Conservation (phyloP, 2,113 vertebrate genomes). For the Chionodraco myersi region DNA sequence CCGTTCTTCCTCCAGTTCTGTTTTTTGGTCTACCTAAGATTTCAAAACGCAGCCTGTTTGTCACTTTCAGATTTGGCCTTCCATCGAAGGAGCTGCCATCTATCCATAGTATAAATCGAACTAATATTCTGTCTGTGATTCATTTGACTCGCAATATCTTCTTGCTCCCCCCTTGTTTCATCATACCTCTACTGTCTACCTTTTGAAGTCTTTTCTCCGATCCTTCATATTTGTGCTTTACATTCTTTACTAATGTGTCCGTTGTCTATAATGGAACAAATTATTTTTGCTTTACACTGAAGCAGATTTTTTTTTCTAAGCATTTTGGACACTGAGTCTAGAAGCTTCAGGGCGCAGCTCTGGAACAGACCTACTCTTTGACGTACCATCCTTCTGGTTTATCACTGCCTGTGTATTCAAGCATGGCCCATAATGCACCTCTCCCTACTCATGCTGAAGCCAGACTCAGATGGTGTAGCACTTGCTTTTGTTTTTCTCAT, state of each 20-base stretch:
- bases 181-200: not conserved
- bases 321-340: constrained; percentile 20
- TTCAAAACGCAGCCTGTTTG: constrained; percentile 7
- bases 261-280: not conserved
- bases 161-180: not conserved
- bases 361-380: constrained; percentile 46
- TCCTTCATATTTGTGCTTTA: not conserved
- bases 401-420: constrained; percentile 33
- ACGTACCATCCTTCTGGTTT: constrained; percentile 42
- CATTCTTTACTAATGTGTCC: not conserved
- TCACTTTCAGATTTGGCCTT: constrained; percentile 2
- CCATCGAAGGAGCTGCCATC: constrained; percentile 12
- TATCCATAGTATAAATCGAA: constrained; percentile 10
- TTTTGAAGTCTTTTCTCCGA: constrained; percentile 6
- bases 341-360: constrained; percentile 11
- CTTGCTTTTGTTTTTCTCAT: constrained; percentile 35
- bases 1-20: not conserved
- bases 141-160: constrained; percentile 2
- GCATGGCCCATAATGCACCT: constrained; percentile 20
- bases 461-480: constrained; percentile 18
- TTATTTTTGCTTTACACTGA: not conserved
- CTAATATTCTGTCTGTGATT: constrained; percentile 48
- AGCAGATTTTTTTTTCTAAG: not conserved
- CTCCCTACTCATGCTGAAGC: not conserved
- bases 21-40: not conserved